Conservation (phyloP, 2,888 invertebrate species). For the Ganaspis brasiliensis region DNA sequence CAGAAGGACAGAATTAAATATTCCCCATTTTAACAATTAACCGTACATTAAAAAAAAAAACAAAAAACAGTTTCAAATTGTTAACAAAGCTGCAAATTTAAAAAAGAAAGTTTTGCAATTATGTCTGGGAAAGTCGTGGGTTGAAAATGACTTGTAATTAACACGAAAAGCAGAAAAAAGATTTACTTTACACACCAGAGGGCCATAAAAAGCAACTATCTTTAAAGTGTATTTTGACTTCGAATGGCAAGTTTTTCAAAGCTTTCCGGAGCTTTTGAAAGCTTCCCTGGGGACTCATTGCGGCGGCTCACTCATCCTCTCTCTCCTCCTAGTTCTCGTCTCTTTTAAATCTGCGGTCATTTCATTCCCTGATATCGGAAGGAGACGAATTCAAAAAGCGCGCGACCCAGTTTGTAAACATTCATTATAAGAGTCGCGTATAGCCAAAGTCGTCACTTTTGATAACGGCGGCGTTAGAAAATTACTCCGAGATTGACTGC, state of each 20-base stretch:
- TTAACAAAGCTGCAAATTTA: too few relatives aligned
- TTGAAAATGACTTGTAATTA: background rate
- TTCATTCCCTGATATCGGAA: constrained; percentile 30
- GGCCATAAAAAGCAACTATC: background rate
- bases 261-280: constrained; percentile 28
- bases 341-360: constrained; percentile 26
- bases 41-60: too few relatives aligned
- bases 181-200: background rate
- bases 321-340: background rate
- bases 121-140: background rate
- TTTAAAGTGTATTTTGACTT: constrained; percentile 9
- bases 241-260: constrained; percentile 27
- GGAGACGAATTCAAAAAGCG: background rate
- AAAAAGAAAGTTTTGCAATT: too few relatives aligned
- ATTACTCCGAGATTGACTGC: constrained; percentile 35
- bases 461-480: constrained; percentile 29
- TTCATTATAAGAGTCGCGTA: constrained; percentile 2
- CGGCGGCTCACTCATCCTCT: constrained; percentile 6
- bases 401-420: constrained; percentile 23
- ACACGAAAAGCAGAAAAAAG: background rate
- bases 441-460: constrained; percentile 21
- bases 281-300: constrained; percentile 27
- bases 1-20: too few relatives aligned
- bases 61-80: too few relatives aligned
- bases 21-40: too few relatives aligned